Percentiles rank a stretch among this genome's conserved stretches.
phyloP scores from a whole-genome alignment of 2,888 invertebrate genomes.

The Portevinia maculata region DNA sequence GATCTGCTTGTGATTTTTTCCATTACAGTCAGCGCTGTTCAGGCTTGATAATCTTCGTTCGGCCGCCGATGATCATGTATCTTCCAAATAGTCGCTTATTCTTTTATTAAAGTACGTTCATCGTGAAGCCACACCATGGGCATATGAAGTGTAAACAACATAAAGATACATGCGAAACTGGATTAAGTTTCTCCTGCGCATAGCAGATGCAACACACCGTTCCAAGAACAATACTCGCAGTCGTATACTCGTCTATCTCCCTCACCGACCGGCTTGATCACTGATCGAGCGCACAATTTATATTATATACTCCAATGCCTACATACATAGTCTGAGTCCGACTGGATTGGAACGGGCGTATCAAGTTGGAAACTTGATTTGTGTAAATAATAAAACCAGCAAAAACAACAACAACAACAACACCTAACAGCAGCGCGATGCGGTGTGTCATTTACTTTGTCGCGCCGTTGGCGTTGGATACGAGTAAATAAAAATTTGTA shows the following conservation, averaged over 20 bases:
- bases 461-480: constrained; percentile 70
- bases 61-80: no score
- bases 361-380: constrained; percentile 73
- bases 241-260: constrained; percentile 17
- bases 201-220: constrained; percentile 36
- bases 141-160: constrained; percentile 29
- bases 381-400: constrained; percentile 70
- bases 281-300: constrained; percentile 66
- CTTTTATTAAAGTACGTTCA: no score
- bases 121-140: not conserved
- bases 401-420: constrained; percentile 29
- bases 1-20: no score
- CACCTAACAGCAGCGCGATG: constrained; percentile 19
- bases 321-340: constrained; percentile 25
- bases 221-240: constrained; percentile 60
- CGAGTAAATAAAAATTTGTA: constrained; percentile 73
- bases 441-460: constrained; percentile 74
- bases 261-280: constrained; percentile 54
- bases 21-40: no score
- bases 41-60: no score
- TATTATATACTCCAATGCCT: constrained; percentile 47
- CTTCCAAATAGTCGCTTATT: no score
- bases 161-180: constrained; percentile 37
- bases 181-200: constrained; percentile 48
- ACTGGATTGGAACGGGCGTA: constrained; percentile 73